Percentiles rank a stretch among this genome's conserved stretches.
phyloP scores from a whole-genome alignment of 2,888 invertebrate genomes.

The Subacronicta megacephala region DNA sequence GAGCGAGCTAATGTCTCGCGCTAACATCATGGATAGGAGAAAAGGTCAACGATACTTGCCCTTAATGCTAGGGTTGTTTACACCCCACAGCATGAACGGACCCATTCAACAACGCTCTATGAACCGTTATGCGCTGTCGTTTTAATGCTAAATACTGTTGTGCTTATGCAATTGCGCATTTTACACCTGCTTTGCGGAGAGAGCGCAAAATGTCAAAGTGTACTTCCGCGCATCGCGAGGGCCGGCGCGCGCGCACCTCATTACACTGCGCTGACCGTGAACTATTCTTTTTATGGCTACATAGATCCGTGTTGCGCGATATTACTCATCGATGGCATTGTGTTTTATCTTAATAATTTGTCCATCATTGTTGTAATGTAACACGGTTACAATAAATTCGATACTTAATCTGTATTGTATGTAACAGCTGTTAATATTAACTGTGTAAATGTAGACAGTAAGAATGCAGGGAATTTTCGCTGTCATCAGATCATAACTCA shows the following conservation, averaged over 20 bases:
- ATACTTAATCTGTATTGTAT: constrained; percentile 56
- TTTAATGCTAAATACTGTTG: constrained; percentile 75
- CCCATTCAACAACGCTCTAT: constrained; percentile 70
- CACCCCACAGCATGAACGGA: constrained; percentile 66
- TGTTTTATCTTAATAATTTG: constrained; percentile 69
- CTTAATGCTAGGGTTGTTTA: constrained; percentile 68
- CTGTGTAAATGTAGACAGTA: constrained; percentile 22
- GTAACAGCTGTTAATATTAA: constrained; percentile 47
- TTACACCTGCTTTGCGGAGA: constrained; percentile 78
- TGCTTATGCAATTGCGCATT: constrained; percentile 66
- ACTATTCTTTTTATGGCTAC: constrained; percentile 82
- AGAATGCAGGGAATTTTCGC: constrained; percentile 30
- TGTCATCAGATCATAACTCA: constrained; percentile 41
- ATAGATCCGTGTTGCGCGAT: constrained; percentile 79
- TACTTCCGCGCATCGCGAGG: constrained; percentile 70
- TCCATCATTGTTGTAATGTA: constrained; percentile 66
- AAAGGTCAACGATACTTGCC: constrained; percentile 73
- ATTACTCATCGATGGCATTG: constrained; percentile 72
- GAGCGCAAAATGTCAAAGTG: constrained; percentile 80
- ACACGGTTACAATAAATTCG: constrained; percentile 52
- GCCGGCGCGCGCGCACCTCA: constrained; percentile 53
- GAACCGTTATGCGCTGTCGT: constrained; percentile 73
- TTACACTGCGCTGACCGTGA: constrained; percentile 72
- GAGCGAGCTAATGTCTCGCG: constrained; percentile 58
- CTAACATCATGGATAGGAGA: constrained; percentile 53